Evolutionary conservation across 1,140 invertebrate genomes (phyloP), one percentile per base, ranked within the genome.

Genomic region (Cataglyphis hispanica): DNA sequence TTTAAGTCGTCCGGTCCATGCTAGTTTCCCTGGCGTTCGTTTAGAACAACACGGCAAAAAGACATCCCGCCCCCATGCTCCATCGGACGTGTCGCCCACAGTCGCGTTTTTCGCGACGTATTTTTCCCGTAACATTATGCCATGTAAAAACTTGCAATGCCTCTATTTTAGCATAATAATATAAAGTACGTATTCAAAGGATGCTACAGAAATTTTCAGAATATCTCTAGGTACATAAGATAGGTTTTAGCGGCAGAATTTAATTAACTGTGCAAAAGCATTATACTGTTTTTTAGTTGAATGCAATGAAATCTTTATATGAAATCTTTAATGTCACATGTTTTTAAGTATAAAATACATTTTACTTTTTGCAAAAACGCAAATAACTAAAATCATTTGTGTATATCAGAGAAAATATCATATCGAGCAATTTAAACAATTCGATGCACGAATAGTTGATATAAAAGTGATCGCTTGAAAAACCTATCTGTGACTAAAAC

Each of bases 31-130:
- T 16, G 66, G 25, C 43, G 63, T 72, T 83, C 70, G 78, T 83
- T 83, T 83, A 72, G 67, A 72, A 31, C 34, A 81, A 43, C 53
- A 60, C 19, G n/a, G 37, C 53, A 74, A 46, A 77, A 83, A 84
- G 34, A 13, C 58, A 40, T n/a, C 31, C 27, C 58, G 3, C 43
- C 11, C n/a, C 31, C 64, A 8, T 63, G 66, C 22, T 53, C 27
- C 53, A 83, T 64, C 43, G 81, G 69, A 77, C 60, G 27, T 50
- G 58, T 84, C 81, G 81, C 27, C 27, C 43, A 16, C 81, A 77
- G 22, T 84, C 43, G n/a, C 72, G 50, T 77, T 84, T 84, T 77
- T 76, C 31, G 22, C 40, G 43, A 76, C 70, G 27, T 53, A 50
- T 63, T 34, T 64, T 64, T 66, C 69, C 34, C 43, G 22, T n/a